phyloP scores from a whole-genome alignment of 2,888 invertebrate species.

The Caprella mutica region DNA sequence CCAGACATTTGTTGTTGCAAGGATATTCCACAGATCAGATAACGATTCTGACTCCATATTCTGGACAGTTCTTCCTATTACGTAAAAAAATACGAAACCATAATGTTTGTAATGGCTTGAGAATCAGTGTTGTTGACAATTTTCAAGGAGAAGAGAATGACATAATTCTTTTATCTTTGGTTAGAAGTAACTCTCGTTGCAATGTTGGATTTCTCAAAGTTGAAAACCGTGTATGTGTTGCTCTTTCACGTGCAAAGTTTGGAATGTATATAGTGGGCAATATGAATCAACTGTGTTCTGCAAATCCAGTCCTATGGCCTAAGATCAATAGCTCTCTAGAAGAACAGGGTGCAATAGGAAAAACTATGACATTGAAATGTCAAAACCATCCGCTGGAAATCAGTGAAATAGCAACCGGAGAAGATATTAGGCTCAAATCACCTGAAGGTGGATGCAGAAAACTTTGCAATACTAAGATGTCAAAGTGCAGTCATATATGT shows the following conservation, averaged over 20 bases:
- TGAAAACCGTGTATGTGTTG: constrained; percentile 63
- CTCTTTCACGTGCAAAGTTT: constrained; percentile 58
- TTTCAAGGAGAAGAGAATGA: constrained; percentile 70
- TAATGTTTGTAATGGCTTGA: constrained; percentile 14
- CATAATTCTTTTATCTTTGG: constrained; percentile 65
- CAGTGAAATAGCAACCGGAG: constrained; percentile 4
- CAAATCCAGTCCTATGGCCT: constrained; percentile 14
- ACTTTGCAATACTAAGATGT: constrained; percentile 9
- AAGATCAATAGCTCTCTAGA: constrained; percentile 9
- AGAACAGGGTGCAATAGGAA: background rate
- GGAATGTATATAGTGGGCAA: constrained; percentile 66
- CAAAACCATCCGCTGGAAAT: constrained; percentile 15
- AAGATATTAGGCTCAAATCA: constrained; percentile 9
- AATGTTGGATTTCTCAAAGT: constrained; percentile 59
- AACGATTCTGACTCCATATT: constrained; percentile 61
- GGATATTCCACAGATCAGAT: constrained; percentile 47
- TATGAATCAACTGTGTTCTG: constrained; percentile 10
- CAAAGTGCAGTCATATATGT: constrained; percentile 14
- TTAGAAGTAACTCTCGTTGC: constrained; percentile 56
- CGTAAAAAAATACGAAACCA: too few relatives aligned
- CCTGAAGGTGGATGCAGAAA: constrained; percentile 20
- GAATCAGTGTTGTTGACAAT: constrained; percentile 51
- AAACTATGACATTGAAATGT: constrained; percentile 11
- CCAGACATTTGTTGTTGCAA: constrained; percentile 51
- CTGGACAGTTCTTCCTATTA: constrained; percentile 52